These are phyloP conservation scores for Phortica variegata DNA, from an alignment of 1,140 invertebrate genomes.

Conservation along the genomic window DNA sequence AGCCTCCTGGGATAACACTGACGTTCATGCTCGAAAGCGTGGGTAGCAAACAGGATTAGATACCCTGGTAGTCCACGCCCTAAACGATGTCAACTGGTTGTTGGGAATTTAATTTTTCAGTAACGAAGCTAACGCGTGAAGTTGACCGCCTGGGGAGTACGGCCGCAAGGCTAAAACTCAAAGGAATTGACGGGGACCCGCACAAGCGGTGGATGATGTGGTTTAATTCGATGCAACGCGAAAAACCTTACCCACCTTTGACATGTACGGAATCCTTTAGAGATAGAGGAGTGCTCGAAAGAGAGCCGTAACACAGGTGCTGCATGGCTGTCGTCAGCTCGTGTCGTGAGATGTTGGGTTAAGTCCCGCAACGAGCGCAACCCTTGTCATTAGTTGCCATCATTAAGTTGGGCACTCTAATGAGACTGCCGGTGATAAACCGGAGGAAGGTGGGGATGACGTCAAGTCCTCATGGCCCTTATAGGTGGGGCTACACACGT, in stretches of 20 bases:
- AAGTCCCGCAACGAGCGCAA: constrained; percentile 61
- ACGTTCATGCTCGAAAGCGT: constrained; percentile 12
- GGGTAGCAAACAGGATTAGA: constrained; percentile 15
- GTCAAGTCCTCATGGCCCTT: constrained; percentile 62
- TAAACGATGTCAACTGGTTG: constrained; percentile 12
- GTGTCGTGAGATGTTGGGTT: constrained; percentile 62
- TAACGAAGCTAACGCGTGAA: constrained; percentile 58
- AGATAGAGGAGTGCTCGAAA: constrained; percentile 10
- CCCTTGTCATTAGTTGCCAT: constrained; percentile 55
- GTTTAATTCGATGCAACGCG: constrained; percentile 61
- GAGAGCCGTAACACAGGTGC: constrained; percentile 50
- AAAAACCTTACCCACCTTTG: constrained; percentile 59
- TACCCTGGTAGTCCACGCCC: constrained; percentile 16
- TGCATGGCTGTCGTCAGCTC: constrained; percentile 63
- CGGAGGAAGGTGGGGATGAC: constrained; percentile 58
- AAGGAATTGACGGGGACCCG: constrained; percentile 36
- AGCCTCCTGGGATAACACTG: constrained; percentile 26
- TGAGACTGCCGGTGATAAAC: constrained; percentile 54
- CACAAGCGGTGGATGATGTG: constrained; percentile 61
- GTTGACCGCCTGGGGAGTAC: constrained; percentile 59
- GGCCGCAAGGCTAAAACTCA: constrained; percentile 9
- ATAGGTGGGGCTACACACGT: constrained; percentile 60
- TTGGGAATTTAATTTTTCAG: constrained; percentile 22
- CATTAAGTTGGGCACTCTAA: constrained; percentile 52
- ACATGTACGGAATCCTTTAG: constrained; percentile 14